Base-by-base conservation (phyloP, 2,797 vertebrate genomes). In the Muscicapa striata region DNA sequence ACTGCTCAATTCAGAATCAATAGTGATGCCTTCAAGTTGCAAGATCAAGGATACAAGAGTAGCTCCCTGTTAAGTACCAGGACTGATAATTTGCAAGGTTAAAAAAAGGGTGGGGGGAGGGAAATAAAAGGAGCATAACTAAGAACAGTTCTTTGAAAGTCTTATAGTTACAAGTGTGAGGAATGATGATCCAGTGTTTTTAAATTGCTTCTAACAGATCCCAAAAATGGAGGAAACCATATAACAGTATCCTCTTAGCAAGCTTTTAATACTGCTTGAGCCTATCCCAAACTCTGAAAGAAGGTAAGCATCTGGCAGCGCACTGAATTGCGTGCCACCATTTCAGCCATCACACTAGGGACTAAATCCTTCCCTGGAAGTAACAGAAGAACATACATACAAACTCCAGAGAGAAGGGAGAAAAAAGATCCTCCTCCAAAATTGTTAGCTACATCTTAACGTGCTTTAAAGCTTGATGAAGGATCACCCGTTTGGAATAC, bases 231-330 rank as follows among this genome's bases (percentile, higher is more conserved):
- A 93, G 79, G 82, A 93, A 92, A 85, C 46, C 45, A 36, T 63
- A 11, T 15, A 87, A 67, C 64, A 61, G 75, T 26, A 89, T 78
- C 70, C 69, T 59, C 72, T 84, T 45, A 57, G 57, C 12, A 77
- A 61, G 90, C 66, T 80, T 83, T 86, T 91, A 82, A 90, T 59
- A 29, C 66, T 64, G 80, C 79, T 62, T 73, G 55, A 96, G 69
- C 82, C 87, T 77, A 93, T 68, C 87, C 89, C 95, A 94, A 96
- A 96, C 89, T 96, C 82, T 6, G 61, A 70, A 73, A 75, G 54
- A 54, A 94, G 80, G 86, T 70, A 52, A 92, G 91, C 84, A 61
- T 72, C 92, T 89, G 94, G 67, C 87, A 83, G 32, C 23, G 58
- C 67, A 45, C 9, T 8, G 21, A 84, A 88, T 32, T 45, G 69